These are phyloP conservation scores for Melanotaenia trifasciata DNA, from an alignment of 2,797 vertebrate genomes.

Conservation along the genomic window DNA sequence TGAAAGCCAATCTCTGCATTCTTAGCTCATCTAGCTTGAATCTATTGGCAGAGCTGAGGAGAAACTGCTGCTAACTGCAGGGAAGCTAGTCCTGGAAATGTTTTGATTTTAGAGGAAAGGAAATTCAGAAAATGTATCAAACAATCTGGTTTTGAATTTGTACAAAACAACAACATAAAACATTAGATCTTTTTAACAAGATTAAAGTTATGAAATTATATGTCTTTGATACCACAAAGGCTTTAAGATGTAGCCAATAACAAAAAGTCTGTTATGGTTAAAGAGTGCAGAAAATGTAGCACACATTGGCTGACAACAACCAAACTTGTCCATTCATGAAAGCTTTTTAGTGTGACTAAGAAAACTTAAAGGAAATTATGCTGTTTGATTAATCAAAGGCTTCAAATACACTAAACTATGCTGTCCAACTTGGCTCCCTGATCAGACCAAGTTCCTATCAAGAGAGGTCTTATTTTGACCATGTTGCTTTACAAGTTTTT, in stretches of 20 bases:
- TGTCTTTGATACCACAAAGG: no score
- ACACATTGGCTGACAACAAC: background rate
- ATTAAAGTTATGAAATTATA: no score
- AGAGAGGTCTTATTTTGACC: background rate
- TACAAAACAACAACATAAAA: no score
- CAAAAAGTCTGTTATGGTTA: background rate
- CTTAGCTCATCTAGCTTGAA: background rate
- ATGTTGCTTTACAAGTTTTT: background rate
- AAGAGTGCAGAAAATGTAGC: background rate
- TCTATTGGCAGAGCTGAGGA: background rate
- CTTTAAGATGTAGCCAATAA: background rate
- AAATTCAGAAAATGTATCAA: no score
- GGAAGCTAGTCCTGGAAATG: no score
- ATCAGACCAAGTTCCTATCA: background rate
- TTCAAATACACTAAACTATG: background rate
- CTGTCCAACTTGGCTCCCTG: background rate
- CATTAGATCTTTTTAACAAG: no score
- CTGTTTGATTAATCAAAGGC: background rate
- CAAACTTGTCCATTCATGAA: no score
- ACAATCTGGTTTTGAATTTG: no score
- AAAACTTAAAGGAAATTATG: background rate
- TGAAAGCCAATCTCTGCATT: background rate
- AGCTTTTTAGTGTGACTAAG: no score
- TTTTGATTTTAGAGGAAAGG: no score
- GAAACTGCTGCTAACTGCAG: no score